Percentiles rank a stretch among this genome's conserved stretches.
Evolutionary conservation across 1,140 invertebrate genomes (phyloP).

Genomic region (Trachymyrmex cornetzi): DNA sequence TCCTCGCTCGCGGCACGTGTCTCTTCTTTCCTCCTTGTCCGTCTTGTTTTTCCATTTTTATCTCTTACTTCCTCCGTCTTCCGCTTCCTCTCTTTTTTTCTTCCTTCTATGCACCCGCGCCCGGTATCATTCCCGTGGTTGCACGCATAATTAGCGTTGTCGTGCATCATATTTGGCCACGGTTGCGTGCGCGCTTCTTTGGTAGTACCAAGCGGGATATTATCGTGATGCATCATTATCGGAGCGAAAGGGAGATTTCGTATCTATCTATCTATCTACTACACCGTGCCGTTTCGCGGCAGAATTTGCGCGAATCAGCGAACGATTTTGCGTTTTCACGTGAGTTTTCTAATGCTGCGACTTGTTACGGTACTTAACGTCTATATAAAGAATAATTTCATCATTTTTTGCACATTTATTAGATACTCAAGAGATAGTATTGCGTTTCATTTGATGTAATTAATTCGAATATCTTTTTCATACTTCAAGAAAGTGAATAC

Average conservation of each 20-base stretch:
- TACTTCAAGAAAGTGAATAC: neutral
- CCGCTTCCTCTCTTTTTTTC: neutral
- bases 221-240: slow-evolving; percentile 71
- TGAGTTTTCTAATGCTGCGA: slow-evolving; percentile 30
- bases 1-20: slow-evolving; percentile 77
- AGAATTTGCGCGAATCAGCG: neutral
- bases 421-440: neutral
- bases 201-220: slow-evolving; percentile 56
- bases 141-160: slow-evolving; percentile 67
- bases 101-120: neutral
- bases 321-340: slow-evolving; percentile 31
- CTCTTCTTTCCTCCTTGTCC: slow-evolving; percentile 3
- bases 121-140: slow-evolving; percentile 52
- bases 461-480: neutral
- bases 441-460: neutral
- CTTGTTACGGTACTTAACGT: neutral
- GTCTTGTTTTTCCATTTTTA: slow-evolving; percentile 6
- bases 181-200: slow-evolving; percentile 64
- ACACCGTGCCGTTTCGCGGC: neutral
- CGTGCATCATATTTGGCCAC: slow-evolving; percentile 63
- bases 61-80: neutral
- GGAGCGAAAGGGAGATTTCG: slow-evolving; percentile 61
- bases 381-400: neutral
- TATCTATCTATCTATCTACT: slow-evolving; percentile 13
- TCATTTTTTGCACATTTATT: neutral